Evolutionary conservation across 1,140 invertebrate species (phyloP), one percentile per base, ranked within the genome.

Genomic region (Ostrea denselamellosa): DNA sequence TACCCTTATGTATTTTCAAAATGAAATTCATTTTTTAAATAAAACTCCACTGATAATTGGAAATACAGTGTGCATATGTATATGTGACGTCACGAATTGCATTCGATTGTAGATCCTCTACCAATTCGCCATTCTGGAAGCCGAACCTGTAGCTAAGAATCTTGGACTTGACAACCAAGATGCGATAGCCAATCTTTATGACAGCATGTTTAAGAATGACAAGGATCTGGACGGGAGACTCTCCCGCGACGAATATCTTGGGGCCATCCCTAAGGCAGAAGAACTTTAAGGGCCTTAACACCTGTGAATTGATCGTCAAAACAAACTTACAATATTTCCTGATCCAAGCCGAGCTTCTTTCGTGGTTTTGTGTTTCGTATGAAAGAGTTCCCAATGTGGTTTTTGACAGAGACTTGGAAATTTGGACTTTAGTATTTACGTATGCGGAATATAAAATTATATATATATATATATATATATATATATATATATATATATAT

Each of bases 311-410:
- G 19, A 71, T 22, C 4, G 19, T 22, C 22, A 28, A 28, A 25
- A 12, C 0, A 22, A 34, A 62, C 56, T 19, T 44, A 44, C n/a
- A n/a, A n/a, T 44, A 44, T 44, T 17, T 62, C 17, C 14, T 62
- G 14, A 62, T 25, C 68, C 68, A 77, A 77, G 14, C 25, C 12
- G 22, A 77, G 28, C 28, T 77, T 44, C 28, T 77, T 77, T 77
- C 68, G 28, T 34, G 68, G 25, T 77, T 77, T 77, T 77, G 25
- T 28, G 28, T 77, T 77, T 77, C 68, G 68, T 77, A 34, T 77
- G 68, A 77, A 77, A 77, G 68, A 34, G 28, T 25, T 62, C 34
- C 34, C 34, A 44, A 44, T 44, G 34, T 44, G 34, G 56, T 62
- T 62, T 62, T 17, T 62, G 56, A 62, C 7, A 5, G n/a, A 19